Evolutionary conservation across 2,888 invertebrate species (phyloP), one percentile per base, ranked within the genome.

Genomic region (Zygaena filipendulae): DNA sequence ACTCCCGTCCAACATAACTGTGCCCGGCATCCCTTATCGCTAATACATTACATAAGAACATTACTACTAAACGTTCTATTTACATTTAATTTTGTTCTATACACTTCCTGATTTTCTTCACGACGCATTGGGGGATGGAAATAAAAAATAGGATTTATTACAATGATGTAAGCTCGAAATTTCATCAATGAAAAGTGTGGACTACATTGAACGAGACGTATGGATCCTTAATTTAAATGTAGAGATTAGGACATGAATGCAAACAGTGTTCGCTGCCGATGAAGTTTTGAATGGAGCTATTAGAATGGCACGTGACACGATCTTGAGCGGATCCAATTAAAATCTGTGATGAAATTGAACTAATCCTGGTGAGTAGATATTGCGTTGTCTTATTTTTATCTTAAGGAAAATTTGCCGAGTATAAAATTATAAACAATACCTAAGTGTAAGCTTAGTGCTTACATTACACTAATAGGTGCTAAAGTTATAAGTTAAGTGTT

Each of bases 401-500:
- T 71, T 75, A 75, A 58, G 69, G 61, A 60, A 67, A 59, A n/a
- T n/a, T 51, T 53, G 72, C 63, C 57, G 71, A 69, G 72, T 77
- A 79, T 68, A 79, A 77, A 77, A 77, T 79, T 79, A 77, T 72
- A 74, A 77, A 77, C 63, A 52, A 57, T 56, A 31, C n/a, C n/a
- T n/a, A n/a, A n/a, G 59, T 52, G 74, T 75, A 74, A 74, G 75
- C 70, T 68, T 77, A 74, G 59, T 56, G 74, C 72, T 77, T 77
- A 77, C 71, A 40, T 62, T 45, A 47, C 30, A 45, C 58, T 75
- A 72, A 60, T 74, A 77, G 68, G 67, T 72, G 72, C 75, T 79
- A 67, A n/a, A 74, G 61, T 70, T 72, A 71, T 64, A 83, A 82
- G 82, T 82, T 82, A 82, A 81, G 85, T 88, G 88, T 87, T 88